Evolutionary conservation across 2,888 invertebrate genomes (phyloP).

Genomic region (Bombylius discolor): DNA sequence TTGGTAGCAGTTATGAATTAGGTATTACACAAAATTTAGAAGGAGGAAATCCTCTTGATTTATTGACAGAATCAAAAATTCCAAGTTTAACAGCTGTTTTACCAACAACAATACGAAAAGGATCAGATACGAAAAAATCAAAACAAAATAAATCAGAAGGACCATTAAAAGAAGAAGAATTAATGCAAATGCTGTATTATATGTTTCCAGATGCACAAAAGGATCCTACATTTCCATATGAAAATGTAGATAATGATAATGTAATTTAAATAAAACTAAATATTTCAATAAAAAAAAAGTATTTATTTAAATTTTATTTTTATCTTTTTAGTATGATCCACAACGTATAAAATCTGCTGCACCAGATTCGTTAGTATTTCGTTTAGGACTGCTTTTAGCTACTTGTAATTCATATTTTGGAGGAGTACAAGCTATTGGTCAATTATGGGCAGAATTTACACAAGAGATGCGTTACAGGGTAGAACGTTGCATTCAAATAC

Average conservation of each 20-base stretch:
- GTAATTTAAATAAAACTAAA: slow-evolving; percentile 23
- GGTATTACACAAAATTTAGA: slow-evolving; percentile 40
- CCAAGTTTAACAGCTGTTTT: slow-evolving; percentile 48
- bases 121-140: slow-evolving; percentile 41
- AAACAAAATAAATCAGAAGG: slow-evolving; percentile 47
- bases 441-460: slow-evolving; percentile 88
- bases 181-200: slow-evolving; percentile 67
- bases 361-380: slow-evolving; percentile 65
- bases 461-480: slow-evolving; percentile 81
- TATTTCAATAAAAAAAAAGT: not conserved
- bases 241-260: slow-evolving; percentile 38
- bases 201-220: slow-evolving; percentile 80
- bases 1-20: slow-evolving; percentile 32
- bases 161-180: slow-evolving; percentile 60
- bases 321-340: slow-evolving; percentile 39
- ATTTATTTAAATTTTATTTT: not conserved
- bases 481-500: slow-evolving; percentile 65
- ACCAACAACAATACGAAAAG: slow-evolving; percentile 20
- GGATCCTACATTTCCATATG: slow-evolving; percentile 43
- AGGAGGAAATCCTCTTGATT: slow-evolving; percentile 46
- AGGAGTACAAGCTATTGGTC: slow-evolving; percentile 61
- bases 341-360: slow-evolving; percentile 60
- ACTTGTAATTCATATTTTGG: slow-evolving; percentile 63
- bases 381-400: slow-evolving; percentile 61
- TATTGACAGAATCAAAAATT: slow-evolving; percentile 64